Conservation (phyloP, 2,113 vertebrate species). For the Peromyscus californicus region DNA sequence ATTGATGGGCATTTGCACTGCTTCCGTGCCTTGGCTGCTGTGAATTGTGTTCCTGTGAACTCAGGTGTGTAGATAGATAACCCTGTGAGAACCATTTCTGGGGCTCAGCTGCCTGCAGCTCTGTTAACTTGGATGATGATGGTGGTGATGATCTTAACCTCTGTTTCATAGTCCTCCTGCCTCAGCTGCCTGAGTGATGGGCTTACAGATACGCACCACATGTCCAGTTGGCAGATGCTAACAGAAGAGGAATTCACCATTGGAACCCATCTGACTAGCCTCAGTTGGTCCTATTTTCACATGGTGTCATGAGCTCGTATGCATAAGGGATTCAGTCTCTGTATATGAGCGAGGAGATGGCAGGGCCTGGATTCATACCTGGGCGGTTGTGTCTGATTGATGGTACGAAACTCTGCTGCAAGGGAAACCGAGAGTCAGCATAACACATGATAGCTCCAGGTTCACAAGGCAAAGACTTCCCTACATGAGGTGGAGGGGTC, state of each 20-base stretch:
- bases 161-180: neutral
- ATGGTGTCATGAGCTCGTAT: neutral
- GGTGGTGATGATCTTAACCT: neutral
- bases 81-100: neutral
- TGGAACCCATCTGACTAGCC: neutral
- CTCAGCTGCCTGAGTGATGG: neutral
- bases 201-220: neutral
- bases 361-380: neutral
- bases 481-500: neutral
- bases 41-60: neutral
- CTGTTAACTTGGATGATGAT: neutral
- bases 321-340: neutral
- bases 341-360: neutral
- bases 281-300: neutral
- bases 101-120: neutral
- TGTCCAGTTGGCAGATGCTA: conserved; percentile 23
- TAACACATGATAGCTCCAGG: neutral
- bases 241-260: neutral
- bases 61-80: neutral
- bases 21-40: neutral
- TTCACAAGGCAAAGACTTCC: neutral
- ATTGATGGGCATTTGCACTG: neutral
- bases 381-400: neutral
- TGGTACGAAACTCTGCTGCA: neutral
- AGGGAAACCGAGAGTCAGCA: neutral